phyloP scores from a whole-genome alignment of 2,888 invertebrate genomes.

The Lithophane semibrunnea region DNA sequence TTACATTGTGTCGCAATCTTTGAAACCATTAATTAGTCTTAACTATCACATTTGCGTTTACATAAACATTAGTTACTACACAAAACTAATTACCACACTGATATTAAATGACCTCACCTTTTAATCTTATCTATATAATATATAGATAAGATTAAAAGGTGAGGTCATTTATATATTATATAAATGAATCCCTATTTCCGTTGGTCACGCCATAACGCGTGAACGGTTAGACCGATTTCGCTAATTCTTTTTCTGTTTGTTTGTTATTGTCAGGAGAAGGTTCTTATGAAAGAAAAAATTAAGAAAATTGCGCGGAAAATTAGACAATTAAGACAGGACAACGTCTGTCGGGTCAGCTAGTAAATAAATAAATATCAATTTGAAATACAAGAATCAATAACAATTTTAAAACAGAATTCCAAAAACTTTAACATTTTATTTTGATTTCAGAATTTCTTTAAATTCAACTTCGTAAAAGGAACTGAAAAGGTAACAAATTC shows the following conservation, averaged over 20 bases:
- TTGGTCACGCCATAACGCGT: too few relatives aligned
- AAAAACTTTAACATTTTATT: not conserved
- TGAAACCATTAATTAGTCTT: slow-evolving; percentile 8
- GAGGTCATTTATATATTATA: too few relatives aligned
- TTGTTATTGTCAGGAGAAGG: too few relatives aligned
- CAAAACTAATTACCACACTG: not conserved
- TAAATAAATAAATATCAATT: not conserved
- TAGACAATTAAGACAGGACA: too few relatives aligned
- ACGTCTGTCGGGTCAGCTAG: too few relatives aligned
- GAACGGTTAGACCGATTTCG: too few relatives aligned
- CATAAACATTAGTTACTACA: not conserved
- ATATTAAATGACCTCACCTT: not conserved
- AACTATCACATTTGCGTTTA: slow-evolving; percentile 6
- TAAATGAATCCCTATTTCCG: too few relatives aligned
- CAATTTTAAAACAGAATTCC: not conserved
- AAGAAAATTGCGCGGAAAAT: too few relatives aligned
- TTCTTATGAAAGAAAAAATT: too few relatives aligned
- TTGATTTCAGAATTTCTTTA: not conserved
- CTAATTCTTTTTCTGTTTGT: too few relatives aligned
- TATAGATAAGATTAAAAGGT: too few relatives aligned
- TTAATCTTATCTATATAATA: not conserved
- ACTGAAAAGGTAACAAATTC: not conserved
- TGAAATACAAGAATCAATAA: not conserved
- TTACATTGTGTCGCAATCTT: not conserved
- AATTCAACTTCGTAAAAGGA: not conserved